Conservation (phyloP, 2,888 invertebrate genomes). For the Cheilosia soror region DNA sequence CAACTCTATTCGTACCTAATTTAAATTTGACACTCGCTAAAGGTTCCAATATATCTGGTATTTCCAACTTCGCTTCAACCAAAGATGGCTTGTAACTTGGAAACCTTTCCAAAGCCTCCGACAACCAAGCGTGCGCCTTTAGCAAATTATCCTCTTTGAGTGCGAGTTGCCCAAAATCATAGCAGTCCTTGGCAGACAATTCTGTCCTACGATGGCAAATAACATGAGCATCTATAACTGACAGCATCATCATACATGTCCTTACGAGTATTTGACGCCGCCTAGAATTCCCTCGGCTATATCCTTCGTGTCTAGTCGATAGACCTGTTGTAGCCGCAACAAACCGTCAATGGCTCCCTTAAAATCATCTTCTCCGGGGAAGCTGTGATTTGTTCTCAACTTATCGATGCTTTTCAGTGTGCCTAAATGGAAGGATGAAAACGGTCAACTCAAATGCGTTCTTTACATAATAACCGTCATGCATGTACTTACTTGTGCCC, state of each 20-base stretch:
- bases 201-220: conserved; percentile 82
- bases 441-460: neutral
- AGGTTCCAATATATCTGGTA: conserved; percentile 74
- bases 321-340: conserved; percentile 95
- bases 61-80: conserved; percentile 34
- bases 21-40: conserved; percentile 76
- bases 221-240: neutral
- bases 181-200: conserved; percentile 90
- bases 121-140: conserved; percentile 94
- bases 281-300: conserved; percentile 93
- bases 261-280: conserved; percentile 89
- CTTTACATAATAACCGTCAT: neutral
- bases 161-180: conserved; percentile 92
- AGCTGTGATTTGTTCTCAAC: conserved; percentile 45
- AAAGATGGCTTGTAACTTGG: conserved; percentile 46
- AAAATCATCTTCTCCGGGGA: conserved; percentile 93
- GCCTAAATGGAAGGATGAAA: conserved; percentile 63
- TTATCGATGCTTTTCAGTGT: conserved; percentile 76
- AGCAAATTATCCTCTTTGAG: conserved; percentile 94
- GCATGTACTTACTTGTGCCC: conserved; percentile 78
- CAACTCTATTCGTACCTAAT: conserved; percentile 55
- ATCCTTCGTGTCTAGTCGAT: conserved; percentile 92
- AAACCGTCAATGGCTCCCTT: conserved; percentile 97
- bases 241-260: neutral
- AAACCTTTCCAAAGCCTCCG: conserved; percentile 84